Base-by-base conservation (phyloP, 2,113 vertebrate species). In the Jacana jacana region DNA sequence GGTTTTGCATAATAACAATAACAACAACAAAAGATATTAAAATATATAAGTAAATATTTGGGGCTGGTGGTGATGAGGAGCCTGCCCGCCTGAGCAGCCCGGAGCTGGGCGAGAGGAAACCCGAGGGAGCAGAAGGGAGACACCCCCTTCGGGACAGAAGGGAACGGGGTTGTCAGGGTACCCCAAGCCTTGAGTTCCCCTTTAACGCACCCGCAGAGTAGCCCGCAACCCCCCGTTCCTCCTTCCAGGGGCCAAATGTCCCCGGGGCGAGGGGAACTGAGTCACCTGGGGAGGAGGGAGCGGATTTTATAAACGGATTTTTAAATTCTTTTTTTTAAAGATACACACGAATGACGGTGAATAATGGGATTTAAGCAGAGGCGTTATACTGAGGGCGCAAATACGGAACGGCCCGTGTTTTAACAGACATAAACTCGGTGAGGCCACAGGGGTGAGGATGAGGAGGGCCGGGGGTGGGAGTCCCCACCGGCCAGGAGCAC, bases 21-120 rank as follows among this genome's bases (percentile, higher is more conserved):
- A 73, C 86, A 79, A 31, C 46, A 66, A 76, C 86, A 79, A 86
- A 90, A 77, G 58, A 91, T 80, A 95, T 89, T 75, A 91, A 97
- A 93, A 87, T 85, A 88, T 83, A 89, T 28, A 80, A 91, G 93
- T 81, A 88, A 94, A 94, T 51, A 61, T 94, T 81, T 73, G 48
- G 22, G 30, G 35, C 68, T 33, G 22, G 37, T 5, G 52, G 51
- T 13, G 16, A 20, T 44, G 46, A 22, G 49, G 25, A 15, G 12
- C 27, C 16, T 44, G 60, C 31, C 10, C 30, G 61, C 80, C 35
- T 72, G 58, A 80, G 72, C 64, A 68, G 39, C 1, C 24, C 22
- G 7, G 35, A 81, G 42, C 11, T 24, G 30, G 39, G 69, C 4
- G 60, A 90, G 84, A 63, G 89, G 31, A 88, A 79, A 80, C 24